phyloP scores from a whole-genome alignment of 2,888 invertebrate genomes.

The Stenotaenia linearis region DNA sequence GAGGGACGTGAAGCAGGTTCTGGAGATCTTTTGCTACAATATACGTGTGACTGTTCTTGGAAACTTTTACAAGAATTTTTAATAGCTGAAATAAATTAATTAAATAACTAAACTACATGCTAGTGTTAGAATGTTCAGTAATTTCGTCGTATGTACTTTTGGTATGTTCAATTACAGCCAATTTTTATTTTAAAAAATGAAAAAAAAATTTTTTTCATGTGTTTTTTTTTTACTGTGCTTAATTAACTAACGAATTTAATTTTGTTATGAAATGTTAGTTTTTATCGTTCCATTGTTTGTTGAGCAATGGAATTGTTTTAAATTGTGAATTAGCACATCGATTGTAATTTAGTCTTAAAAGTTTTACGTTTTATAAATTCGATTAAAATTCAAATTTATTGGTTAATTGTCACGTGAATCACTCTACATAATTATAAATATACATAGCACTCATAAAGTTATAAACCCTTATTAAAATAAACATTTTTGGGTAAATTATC shows the following conservation, averaged over 20 bases:
- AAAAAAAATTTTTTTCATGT: background rate
- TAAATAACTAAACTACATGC: background rate
- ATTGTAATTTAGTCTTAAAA: background rate
- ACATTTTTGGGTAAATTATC: conserved; percentile 63
- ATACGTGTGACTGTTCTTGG: background rate
- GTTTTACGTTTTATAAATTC: background rate
- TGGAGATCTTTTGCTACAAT: conserved; percentile 11
- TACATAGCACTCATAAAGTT: background rate
- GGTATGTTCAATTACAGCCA: background rate
- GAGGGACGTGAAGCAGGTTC: background rate
- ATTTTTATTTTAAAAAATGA: background rate
- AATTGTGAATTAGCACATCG: too few species aligned
- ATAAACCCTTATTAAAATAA: conserved; percentile 81
- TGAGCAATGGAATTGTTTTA: too few species aligned
- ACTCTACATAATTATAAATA: background rate
- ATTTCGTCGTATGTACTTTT: conserved; percentile 14
- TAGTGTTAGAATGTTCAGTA: background rate
- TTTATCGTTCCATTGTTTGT: background rate
- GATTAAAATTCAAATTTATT: background rate
- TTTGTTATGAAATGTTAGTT: background rate
- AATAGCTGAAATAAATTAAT: background rate
- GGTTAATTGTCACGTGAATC: background rate
- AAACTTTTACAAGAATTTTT: background rate
- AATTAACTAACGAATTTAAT: background rate
- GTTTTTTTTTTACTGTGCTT: background rate